Percentiles rank a stretch among this genome's conserved stretches.
Evolutionary conservation across 2,888 invertebrate species (phyloP).

Genomic region (Hirtodrosophila confusa): DNA sequence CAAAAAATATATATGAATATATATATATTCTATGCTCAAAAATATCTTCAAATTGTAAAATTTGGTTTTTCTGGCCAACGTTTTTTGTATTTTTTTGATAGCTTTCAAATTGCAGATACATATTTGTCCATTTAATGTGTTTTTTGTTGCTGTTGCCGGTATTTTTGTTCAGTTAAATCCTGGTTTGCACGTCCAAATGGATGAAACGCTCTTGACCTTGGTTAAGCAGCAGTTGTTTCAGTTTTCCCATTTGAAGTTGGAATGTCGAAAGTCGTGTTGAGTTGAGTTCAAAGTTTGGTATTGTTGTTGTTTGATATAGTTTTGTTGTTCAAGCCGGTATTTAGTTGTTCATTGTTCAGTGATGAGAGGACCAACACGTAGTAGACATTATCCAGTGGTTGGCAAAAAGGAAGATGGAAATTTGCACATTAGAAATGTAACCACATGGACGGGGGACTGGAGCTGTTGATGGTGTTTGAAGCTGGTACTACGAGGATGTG

Average conservation of each 20-base stretch:
- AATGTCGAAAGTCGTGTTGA: slow-evolving; percentile 45
- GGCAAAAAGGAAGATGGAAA: slow-evolving; percentile 35
- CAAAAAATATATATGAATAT: slow-evolving; percentile 6
- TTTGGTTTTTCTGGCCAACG: neutral
- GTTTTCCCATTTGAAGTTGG: slow-evolving; percentile 42
- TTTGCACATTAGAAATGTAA: slow-evolving; percentile 26
- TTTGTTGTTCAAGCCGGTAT: slow-evolving; percentile 3
- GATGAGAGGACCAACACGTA: neutral
- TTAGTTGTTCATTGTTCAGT: neutral
- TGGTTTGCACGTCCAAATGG: slow-evolving; percentile 76
- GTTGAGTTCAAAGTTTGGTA: slow-evolving; percentile 6
- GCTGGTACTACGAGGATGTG: too few relatives aligned
- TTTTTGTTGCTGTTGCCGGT: slow-evolving; percentile 5
- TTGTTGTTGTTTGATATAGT: slow-evolving; percentile 14
- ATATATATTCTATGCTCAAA: slow-evolving; percentile 8
- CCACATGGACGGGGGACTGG: neutral
- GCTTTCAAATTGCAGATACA: neutral
- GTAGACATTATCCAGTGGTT: slow-evolving; percentile 17
- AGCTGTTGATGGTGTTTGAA: neutral
- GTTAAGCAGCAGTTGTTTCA: slow-evolving; percentile 37
- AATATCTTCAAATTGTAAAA: slow-evolving; percentile 11
- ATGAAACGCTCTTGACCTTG: slow-evolving; percentile 82
- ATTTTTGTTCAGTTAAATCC: slow-evolving; percentile 48
- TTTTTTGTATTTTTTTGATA: neutral
- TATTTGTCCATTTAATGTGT: slow-evolving; percentile 2